Base-by-base conservation (phyloP, 2,888 invertebrate species). In the Stenotaenia linearis region DNA sequence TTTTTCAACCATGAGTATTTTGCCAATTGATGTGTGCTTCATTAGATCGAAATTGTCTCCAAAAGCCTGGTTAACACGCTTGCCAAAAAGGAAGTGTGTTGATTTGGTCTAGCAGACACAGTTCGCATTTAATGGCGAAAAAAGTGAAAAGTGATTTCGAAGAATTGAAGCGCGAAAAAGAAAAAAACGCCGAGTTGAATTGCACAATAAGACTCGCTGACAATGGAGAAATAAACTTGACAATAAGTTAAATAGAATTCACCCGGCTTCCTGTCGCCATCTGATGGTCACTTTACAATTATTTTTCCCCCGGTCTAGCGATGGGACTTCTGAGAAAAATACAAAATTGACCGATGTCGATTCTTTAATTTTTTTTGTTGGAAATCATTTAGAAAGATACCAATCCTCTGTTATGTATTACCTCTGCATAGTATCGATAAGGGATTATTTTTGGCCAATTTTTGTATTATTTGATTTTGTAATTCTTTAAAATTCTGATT, bases 101-200 rank as follows among this genome's bases (percentile, higher is more conserved):
- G 61, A 61, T 61, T 61, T 61, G 61, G 61, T 61, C 61, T 61
- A 23, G 28, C 61, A 25, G 61, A 23, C 61, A 28, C 61, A 61
- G 25, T 61, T 61, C 61, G 61, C 61, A 61, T 61, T 61, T 61
- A 61, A 61, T 61, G 61, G 61, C 61, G 61, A 61, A 61, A 61
- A 61, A 61, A 61, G 61, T 61, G 61, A 61, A 61, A 61, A 61
- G 61, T 61, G 61, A 61, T 61, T 61, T 61, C 61, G 61, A 61
- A 61, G 61, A 61, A 25, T 61, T 61, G 25, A 61, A 61, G 61
- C 61, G 61, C 1, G 23, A 25, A 61, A 25, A 61, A 61, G 25
- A 23, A 12, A 45, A 25, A 61, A 25, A 61, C 23, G 6, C 25
- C 12, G 61, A 61, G 25, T 61, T 61, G 23, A 61, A 15, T 61